phyloP scores from a whole-genome alignment of 2,113 vertebrate genomes.

The Cyprinus carpio region DNA sequence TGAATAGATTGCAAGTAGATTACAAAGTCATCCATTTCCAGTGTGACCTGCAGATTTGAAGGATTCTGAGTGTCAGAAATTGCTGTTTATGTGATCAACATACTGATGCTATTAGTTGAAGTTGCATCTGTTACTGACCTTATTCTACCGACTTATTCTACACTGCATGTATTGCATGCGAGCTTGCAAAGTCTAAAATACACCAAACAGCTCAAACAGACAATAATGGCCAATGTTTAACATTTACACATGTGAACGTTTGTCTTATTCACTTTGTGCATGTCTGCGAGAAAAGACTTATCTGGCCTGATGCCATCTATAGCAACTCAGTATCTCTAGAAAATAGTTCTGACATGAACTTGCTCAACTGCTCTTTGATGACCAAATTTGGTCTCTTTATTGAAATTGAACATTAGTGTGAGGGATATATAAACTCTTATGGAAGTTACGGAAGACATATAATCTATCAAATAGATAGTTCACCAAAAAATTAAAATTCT shows the following conservation, averaged over 20 bases:
- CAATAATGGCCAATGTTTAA: background rate
- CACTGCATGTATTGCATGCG: background rate
- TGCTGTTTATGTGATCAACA: background rate
- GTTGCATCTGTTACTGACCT: background rate
- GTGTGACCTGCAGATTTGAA: too few relatives aligned
- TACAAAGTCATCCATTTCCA: background rate
- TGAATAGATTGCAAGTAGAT: background rate
- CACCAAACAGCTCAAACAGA: background rate
- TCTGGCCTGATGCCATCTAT: background rate
- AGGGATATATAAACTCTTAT: background rate
- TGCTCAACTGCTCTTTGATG: background rate
- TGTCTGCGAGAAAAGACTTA: background rate
- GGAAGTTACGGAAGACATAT: background rate
- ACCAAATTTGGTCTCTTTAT: background rate
- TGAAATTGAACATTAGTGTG: slow-evolving; percentile 3
- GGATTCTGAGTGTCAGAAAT: too few relatives aligned
- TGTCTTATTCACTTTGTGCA: background rate
- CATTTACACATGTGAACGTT: background rate
- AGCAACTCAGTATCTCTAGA: background rate
- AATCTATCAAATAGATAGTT: background rate
- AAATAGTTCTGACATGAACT: background rate
- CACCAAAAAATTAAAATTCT: background rate
- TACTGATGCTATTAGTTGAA: background rate
- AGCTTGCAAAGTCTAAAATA: background rate
- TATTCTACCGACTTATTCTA: background rate